These are phyloP conservation scores for Staurois parvus DNA, from an alignment of 2,797 vertebrate genomes.

Conservation along the genomic window DNA sequence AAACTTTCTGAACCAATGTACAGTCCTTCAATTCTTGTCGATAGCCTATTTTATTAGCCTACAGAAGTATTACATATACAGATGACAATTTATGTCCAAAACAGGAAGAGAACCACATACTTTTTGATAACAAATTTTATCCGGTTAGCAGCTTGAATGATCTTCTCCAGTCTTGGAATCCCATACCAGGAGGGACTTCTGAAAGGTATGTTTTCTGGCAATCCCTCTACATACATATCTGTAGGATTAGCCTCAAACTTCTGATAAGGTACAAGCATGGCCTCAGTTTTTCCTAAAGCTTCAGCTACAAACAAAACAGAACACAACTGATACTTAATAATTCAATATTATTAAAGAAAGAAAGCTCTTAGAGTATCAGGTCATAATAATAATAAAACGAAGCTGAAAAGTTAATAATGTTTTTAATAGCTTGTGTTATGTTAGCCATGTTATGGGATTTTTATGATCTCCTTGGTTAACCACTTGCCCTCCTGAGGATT, in stretches of 20 bases:
- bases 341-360: background rate
- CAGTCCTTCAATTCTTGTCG: no score
- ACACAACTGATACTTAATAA: background rate
- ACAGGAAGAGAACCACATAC: conserved; percentile 65
- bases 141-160: conserved; percentile 73
- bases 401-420: no score
- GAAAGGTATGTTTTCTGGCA: conserved; percentile 80
- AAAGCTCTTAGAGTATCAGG: background rate
- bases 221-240: conserved; percentile 80
- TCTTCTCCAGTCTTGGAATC: conserved; percentile 80
- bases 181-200: conserved; percentile 82
- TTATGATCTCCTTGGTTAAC: no score
- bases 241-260: conserved; percentile 79
- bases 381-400: background rate
- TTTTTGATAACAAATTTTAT: conserved; percentile 82
- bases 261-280: conserved; percentile 79
- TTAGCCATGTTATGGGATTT: no score
- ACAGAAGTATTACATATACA: background rate
- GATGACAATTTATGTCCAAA: background rate
- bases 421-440: no score
- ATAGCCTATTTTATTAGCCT: background rate
- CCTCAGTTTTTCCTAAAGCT: conserved; percentile 76
- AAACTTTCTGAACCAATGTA: background rate
- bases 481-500: no score
- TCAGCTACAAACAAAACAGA: conserved; percentile 69